Evolutionary conservation across 2,888 invertebrate genomes (phyloP).

Genomic region (Drosophila fungiperda): DNA sequence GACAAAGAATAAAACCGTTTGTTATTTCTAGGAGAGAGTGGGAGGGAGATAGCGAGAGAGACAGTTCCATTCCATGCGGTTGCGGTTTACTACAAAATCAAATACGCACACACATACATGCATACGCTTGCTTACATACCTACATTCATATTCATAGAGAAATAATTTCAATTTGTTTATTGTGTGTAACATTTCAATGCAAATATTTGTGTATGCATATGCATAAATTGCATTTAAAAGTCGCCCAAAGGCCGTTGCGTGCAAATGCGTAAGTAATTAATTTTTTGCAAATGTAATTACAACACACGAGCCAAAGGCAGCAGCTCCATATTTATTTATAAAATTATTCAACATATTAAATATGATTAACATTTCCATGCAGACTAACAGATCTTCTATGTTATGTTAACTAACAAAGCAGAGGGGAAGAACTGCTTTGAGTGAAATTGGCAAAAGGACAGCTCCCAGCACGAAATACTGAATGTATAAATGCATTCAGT

Average conservation of each 20-base stretch:
- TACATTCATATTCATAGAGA: slow-evolving; percentile 5
- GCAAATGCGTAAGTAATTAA: slow-evolving; percentile 67
- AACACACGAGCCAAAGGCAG: slow-evolving; percentile 11
- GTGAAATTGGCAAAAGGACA: background rate
- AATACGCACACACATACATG: background rate
- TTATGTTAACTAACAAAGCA: slow-evolving; percentile 13
- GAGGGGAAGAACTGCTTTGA: background rate
- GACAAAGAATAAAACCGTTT: slow-evolving; percentile 22
- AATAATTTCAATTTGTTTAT: slow-evolving; percentile 68
- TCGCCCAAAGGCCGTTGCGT: slow-evolving; percentile 32
- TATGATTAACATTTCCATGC: slow-evolving; percentile 4
- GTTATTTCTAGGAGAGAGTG: slow-evolving; percentile 21
- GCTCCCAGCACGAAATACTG: background rate
- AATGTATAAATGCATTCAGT: background rate
- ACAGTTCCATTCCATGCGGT: slow-evolving; percentile 13
- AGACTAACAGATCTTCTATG: slow-evolving; percentile 5
- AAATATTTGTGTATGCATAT: slow-evolving; percentile 66
- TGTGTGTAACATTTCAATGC: slow-evolving; percentile 58
- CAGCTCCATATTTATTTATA: background rate
- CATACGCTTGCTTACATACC: background rate
- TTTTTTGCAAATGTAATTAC: slow-evolving; percentile 73
- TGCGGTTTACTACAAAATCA: slow-evolving; percentile 27
- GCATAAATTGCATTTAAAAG: slow-evolving; percentile 69
- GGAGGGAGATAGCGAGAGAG: slow-evolving; percentile 1
- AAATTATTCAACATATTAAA: background rate